Conservation (phyloP, 2,888 invertebrate genomes). For the Osedax frankpressi region DNA sequence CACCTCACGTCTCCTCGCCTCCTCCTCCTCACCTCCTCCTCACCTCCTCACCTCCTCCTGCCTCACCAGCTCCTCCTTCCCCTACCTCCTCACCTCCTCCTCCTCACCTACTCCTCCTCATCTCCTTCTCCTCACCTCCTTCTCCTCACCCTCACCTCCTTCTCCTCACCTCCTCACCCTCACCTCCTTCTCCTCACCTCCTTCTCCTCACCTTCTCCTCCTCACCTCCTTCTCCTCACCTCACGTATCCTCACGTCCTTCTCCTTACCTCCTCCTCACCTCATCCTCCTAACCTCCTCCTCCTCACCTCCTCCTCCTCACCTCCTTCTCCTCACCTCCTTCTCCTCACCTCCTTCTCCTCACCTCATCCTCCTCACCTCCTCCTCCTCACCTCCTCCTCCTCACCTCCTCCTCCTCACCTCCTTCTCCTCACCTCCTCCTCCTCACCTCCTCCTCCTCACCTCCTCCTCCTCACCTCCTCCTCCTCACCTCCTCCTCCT, state of each 20-base stretch:
- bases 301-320: not conserved
- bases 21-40: not conserved
- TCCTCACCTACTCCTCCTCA: not conserved
- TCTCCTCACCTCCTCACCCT: not conserved
- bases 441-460: no score
- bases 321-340: not conserved
- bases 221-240: not conserved
- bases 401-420: not conserved
- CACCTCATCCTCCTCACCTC: no score
- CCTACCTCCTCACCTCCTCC: not conserved
- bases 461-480: not conserved
- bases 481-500: not conserved
- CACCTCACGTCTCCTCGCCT: not conserved
- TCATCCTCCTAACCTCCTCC: no score
- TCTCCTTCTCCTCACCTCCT: not conserved
- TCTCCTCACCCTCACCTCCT: not conserved
- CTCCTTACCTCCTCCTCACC: not conserved
- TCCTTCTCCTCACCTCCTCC: not conserved
- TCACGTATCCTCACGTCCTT: not conserved
- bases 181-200: not conserved
- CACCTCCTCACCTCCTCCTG: not conserved
- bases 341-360: not conserved
- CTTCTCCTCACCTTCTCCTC: not conserved
- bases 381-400: not conserved
- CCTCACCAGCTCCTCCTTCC: no score